Conservation (phyloP, 1,140 invertebrate species). For the Scylla paramamosain region DNA sequence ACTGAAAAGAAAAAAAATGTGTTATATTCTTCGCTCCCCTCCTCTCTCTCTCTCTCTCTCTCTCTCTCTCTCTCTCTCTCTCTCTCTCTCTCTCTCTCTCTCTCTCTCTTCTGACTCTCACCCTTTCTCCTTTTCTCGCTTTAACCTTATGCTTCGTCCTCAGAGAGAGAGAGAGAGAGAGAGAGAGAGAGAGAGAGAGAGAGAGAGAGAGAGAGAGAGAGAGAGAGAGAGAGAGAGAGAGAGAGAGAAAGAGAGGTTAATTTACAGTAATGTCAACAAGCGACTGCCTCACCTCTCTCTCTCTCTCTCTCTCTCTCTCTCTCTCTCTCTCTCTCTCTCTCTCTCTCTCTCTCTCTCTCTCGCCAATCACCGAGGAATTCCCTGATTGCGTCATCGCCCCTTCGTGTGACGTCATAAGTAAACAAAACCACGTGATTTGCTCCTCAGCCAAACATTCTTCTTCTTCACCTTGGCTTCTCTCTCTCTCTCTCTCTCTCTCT, state of each 20-base stretch:
- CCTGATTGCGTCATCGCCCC: slow-evolving; percentile 7
- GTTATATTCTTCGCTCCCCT: neutral
- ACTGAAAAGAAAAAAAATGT: neutral
- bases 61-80: neutral
- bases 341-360: neutral
- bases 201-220: neutral
- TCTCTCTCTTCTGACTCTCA: too few relatives aligned
- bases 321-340: neutral
- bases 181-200: neutral
- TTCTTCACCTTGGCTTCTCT: neutral
- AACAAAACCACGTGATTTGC: slow-evolving; percentile 12
- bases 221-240: neutral
- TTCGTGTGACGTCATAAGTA: neutral
- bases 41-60: neutral
- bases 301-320: neutral
- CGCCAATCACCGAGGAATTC: neutral
- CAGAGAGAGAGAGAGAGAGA: neutral
- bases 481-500: slow-evolving; percentile 20
- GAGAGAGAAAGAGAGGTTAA: neutral
- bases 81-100: too few relatives aligned
- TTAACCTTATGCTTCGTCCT: neutral
- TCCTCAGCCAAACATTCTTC: neutral
- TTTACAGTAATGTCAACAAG: slow-evolving; percentile 12
- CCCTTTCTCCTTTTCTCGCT: neutral
- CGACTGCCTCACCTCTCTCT: neutral